These are phyloP conservation scores for Dermolepida albohirtum DNA, from an alignment of 2,888 invertebrate genomes.

Conservation along the genomic window DNA sequence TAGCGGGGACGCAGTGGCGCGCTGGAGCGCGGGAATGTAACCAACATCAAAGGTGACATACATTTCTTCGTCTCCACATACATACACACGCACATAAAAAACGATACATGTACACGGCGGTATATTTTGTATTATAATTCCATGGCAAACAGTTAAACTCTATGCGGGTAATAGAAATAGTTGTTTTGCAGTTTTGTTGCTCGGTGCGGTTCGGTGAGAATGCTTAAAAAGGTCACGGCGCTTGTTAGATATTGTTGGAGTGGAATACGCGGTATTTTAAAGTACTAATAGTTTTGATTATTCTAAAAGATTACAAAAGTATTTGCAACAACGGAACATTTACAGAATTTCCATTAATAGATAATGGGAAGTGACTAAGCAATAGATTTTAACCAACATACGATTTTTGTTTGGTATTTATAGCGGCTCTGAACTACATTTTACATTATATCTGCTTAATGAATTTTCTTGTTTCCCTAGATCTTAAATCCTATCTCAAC, in stretches of 20 bases:
- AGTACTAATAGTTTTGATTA: too few relatives aligned
- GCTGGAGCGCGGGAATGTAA: neutral
- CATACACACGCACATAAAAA: neutral
- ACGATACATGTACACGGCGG: neutral
- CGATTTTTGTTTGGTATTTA: too few relatives aligned
- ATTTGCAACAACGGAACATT: too few relatives aligned
- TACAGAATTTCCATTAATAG: too few relatives aligned
- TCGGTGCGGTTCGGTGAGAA: neutral
- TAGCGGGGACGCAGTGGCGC: slow-evolving; percentile 11
- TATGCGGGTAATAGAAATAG: slow-evolving; percentile 18
- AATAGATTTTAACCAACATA: too few relatives aligned
- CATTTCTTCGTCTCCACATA: slow-evolving; percentile 19
- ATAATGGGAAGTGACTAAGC: too few relatives aligned
- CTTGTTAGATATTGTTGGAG: neutral
- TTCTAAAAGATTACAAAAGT: too few relatives aligned
- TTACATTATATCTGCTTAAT: too few relatives aligned
- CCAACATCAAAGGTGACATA: slow-evolving; percentile 33
- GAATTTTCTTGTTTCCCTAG: too few relatives aligned
- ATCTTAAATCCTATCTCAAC: too few relatives aligned
- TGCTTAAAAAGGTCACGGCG: slow-evolving; percentile 18
- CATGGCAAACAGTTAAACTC: neutral
- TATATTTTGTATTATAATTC: slow-evolving; percentile 17
- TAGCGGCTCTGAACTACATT: too few relatives aligned
- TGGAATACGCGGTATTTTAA: too few relatives aligned
- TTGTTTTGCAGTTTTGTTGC: slow-evolving; percentile 7